phyloP scores from a whole-genome alignment of 2,113 vertebrate species.

The Phodopus roborovskii region DNA sequence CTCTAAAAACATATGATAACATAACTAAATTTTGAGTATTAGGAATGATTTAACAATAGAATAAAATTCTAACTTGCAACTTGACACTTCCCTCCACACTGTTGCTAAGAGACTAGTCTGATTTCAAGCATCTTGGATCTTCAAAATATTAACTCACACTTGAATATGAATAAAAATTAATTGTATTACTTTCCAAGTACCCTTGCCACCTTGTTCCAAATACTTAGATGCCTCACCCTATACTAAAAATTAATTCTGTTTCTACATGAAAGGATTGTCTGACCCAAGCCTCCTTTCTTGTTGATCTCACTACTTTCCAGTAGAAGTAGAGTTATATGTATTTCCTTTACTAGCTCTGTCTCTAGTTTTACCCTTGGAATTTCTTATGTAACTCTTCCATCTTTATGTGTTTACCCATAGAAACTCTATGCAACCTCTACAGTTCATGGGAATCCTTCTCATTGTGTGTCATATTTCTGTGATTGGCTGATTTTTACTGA shows the following conservation, averaged over 20 bases:
- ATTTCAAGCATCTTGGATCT: not conserved
- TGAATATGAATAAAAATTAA: not conserved
- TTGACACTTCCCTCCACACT: not conserved
- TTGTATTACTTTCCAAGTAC: not conserved
- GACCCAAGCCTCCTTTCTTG: not conserved
- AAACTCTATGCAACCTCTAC: not conserved
- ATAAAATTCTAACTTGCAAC: not conserved
- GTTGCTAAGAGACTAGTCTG: slow-evolving; percentile 12
- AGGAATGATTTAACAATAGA: not conserved
- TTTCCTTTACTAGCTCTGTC: not conserved
- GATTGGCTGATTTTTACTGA: not conserved
- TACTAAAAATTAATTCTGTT: not conserved
- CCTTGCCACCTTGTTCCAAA: not conserved
- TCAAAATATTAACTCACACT: slow-evolving; percentile 11
- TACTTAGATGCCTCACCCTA: not conserved
- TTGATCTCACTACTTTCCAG: not conserved
- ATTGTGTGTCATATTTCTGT: not conserved
- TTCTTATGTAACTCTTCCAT: not conserved
- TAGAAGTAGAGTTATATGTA: not conserved
- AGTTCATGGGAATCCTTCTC: not conserved
- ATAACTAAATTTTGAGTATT: slow-evolving; percentile 1
- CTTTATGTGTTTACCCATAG: not conserved
- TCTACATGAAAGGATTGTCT: not conserved
- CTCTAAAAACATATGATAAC: not conserved
- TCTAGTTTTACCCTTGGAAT: not conserved